Conservation (phyloP, 2,113 vertebrate species). For the Phodopus roborovskii region DNA sequence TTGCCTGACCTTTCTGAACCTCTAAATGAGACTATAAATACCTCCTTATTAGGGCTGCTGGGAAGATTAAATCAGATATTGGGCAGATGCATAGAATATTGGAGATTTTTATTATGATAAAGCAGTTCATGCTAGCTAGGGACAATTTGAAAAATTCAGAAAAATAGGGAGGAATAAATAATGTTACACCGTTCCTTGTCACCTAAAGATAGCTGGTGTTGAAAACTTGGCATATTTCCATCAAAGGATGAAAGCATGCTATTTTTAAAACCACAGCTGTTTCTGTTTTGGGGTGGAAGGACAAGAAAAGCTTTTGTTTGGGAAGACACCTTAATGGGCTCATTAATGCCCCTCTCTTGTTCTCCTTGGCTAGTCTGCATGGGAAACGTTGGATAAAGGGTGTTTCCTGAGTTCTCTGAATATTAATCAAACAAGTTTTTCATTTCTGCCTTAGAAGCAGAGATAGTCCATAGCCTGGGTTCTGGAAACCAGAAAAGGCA, state of each 20-base stretch:
- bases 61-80: slow-evolving; percentile 63
- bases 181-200: slow-evolving; percentile 33
- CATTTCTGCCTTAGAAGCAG: background rate
- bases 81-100: slow-evolving; percentile 55
- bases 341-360: background rate
- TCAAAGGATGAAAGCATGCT: slow-evolving; percentile 66
- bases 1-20: slow-evolving; percentile 39
- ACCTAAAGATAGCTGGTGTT: slow-evolving; percentile 58
- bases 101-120: slow-evolving; percentile 66
- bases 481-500: background rate
- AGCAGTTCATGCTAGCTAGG: slow-evolving; percentile 2
- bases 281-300: slow-evolving; percentile 41
- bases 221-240: slow-evolving; percentile 67
- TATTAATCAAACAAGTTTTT: slow-evolving; percentile 1
- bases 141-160: slow-evolving; percentile 60
- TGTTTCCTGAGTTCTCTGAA: slow-evolving; percentile 47
- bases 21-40: slow-evolving; percentile 4
- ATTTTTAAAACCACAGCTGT: slow-evolving; percentile 73
- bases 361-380: background rate
- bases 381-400: background rate
- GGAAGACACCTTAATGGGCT: slow-evolving; percentile 56
- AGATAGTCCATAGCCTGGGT: background rate
- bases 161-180: slow-evolving; percentile 67
- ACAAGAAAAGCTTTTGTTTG: slow-evolving; percentile 58
- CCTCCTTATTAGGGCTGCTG: slow-evolving; percentile 37